These are phyloP conservation scores for Astyanax mexicanus DNA, from an alignment of 2,797 vertebrate species.

Conservation along the genomic window DNA sequence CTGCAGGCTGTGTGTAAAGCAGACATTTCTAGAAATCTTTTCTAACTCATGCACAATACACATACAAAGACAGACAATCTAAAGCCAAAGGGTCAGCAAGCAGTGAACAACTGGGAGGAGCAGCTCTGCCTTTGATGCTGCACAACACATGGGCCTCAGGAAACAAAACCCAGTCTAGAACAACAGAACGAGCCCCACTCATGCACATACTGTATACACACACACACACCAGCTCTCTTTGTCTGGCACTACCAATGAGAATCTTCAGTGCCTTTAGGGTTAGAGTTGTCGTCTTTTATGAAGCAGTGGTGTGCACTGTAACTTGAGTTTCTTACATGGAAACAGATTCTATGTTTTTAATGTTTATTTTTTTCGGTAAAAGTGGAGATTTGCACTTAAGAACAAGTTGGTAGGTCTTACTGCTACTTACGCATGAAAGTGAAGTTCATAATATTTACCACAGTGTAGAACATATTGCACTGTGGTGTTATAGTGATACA, in stretches of 20 bases:
- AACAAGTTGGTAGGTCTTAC: neutral
- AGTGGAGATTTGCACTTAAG: neutral
- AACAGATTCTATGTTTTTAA: neutral
- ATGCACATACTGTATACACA: neutral
- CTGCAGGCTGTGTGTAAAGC: constrained; percentile 2
- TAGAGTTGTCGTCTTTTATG: constrained; percentile 12
- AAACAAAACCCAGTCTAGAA: constrained; percentile 25
- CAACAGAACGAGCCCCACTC: neutral
- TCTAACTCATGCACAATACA: constrained; percentile 1
- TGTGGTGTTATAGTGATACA: no score
- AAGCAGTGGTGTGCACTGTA: constrained; percentile 19
- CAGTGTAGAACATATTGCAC: neutral
- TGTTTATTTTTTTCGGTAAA: neutral
- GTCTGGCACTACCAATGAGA: constrained; percentile 41
- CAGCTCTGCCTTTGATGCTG: constrained; percentile 32
- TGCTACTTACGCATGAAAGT: neutral
- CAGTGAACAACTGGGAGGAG: constrained; percentile 31
- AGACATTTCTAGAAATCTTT: constrained; percentile 15
- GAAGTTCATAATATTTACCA: neutral
- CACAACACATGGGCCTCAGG: constrained; percentile 34
- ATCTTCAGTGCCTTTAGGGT: constrained; percentile 24
- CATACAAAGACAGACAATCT: constrained; percentile 26
- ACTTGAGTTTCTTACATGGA: neutral
- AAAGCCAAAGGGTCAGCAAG: constrained; percentile 38
- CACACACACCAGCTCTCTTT: constrained; percentile 35